Conservation (phyloP, 1,140 invertebrate genomes). For the Carcinoscorpius rotundicauda region DNA sequence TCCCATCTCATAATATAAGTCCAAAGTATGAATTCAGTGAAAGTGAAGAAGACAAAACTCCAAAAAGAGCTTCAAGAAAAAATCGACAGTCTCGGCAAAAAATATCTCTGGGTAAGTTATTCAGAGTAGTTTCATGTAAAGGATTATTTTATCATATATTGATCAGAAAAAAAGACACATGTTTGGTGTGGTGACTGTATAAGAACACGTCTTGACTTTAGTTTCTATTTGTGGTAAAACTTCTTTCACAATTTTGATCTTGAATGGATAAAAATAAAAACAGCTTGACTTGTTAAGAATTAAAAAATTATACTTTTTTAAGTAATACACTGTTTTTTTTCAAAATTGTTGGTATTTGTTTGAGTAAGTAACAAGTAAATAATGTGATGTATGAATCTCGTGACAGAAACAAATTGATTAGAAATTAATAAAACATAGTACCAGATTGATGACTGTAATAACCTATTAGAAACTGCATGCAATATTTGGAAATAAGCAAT, state of each 20-base stretch:
- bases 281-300: background rate
- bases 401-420: no score
- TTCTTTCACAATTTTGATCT: background rate
- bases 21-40: no score
- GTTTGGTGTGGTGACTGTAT: background rate
- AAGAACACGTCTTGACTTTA: background rate
- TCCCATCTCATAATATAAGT: no score
- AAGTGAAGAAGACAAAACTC: no score
- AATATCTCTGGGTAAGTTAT: conserved; percentile 12
- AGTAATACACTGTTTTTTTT: no score
- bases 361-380: no score
- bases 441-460: background rate
- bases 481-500: no score
- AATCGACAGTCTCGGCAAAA: conserved; percentile 16
- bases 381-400: no score
- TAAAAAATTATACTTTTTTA: no score
- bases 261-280: background rate
- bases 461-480: background rate
- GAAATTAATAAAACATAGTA: no score
- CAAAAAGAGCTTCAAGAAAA: conserved; percentile 6
- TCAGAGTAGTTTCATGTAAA: background rate
- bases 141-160: background rate
- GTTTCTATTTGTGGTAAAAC: background rate
- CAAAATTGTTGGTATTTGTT: no score
- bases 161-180: background rate